Evolutionary conservation across 1,140 invertebrate species (phyloP), one percentile per base, ranked within the genome.

Genomic region (Oncopeltus fasciatus): DNA sequence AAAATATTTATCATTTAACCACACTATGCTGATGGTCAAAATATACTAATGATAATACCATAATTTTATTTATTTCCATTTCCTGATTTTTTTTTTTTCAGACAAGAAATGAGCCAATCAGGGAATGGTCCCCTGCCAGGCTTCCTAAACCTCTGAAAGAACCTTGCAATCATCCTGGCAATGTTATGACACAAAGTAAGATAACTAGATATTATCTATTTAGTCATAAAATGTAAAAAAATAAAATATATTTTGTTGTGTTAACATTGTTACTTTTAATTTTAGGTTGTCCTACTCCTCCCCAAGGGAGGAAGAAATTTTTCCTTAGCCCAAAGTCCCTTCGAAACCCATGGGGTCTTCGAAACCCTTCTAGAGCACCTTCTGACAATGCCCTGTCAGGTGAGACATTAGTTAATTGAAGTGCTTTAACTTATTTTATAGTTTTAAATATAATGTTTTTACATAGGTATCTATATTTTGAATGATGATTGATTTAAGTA

Each of bases 261-360:
- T n/a, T n/a, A n/a, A n/a, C n/a, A n/a, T n/a, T n/a, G n/a, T n/a
- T 26, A 2, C 27, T 56, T 56, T n/a, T 12, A n/a, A 27, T 57
- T 57, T 57, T 67, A 80, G 84, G 83, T 71, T 87, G 84, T 67
- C 86, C 87, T 46, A 89, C 87, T 21, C 87, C 87, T 44, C 87
- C 87, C 0, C 85, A 86, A 68, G 85, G 82, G 47, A 78, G 87
- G 64, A 81, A 84, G 72, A 82, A 84, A 75, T 89, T 89, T 74
- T 86, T 87, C 72, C 78, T 88, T 20, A 88, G 84, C 67, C 81
- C 87, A 0, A 88, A 88, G 73, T 82, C 81, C 18, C 72, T 89
- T 29, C 77, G 83, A 60, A 88, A 81, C 71, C 84, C 86, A 8
- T 86, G 87, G 67, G 67, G 66, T n/a, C 67, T 70, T 49, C 18